Evolutionary conservation across 2,888 invertebrate species (phyloP), one percentile per base, ranked within the genome.

Genomic region (Zootermopsis nevadensis): DNA sequence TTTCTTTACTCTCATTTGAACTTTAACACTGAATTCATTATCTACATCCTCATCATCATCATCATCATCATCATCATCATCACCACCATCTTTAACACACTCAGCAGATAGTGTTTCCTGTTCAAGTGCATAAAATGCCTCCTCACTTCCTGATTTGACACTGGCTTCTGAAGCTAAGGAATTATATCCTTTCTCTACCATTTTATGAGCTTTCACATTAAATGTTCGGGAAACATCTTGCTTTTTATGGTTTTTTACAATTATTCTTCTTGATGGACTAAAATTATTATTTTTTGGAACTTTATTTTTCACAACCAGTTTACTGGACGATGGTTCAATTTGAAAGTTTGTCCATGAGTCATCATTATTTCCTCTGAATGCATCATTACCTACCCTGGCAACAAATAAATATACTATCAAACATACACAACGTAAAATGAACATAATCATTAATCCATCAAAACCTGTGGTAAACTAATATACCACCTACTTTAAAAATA

Each of bases 331-430:
- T 38, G 74, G 0, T 24, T 74, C 74, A 22, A n/a, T 22, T 10
- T 74, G 24, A 6, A 74, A 12, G n/a, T 74, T 35, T n/a, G 74
- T 24, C 74, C 74, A 74, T 8, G 74, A n/a, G 22, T 69, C 69
- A 74, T 3, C 24, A 74, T 42, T 74, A n/a, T 42, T 74, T 6
- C 38, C 74, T 31, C 3, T 66, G 66, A 66, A 66, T 27, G n/a
- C 66, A 66, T 30, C 30, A 30, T 66, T 30, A 30, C 27, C n/a
- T 1, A 66, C 2, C 66, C 66, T 66, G 66, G n/a, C 66, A 66
- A 66, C 66, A 66, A 30, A 66, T 12, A 66, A 27, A 66, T 27
- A 66, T 30, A 66, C 48, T 66, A n/a, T 66, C 27, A 66, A 66
- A 66, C 3, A 27, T 27, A 66, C 48, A 48, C 4, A 1, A 48